Percentiles rank a stretch among this genome's conserved stretches.
These are phyloP conservation scores for Euleptes europaea DNA, from an alignment of 2,113 vertebrate species.

Conservation along the genomic window DNA sequence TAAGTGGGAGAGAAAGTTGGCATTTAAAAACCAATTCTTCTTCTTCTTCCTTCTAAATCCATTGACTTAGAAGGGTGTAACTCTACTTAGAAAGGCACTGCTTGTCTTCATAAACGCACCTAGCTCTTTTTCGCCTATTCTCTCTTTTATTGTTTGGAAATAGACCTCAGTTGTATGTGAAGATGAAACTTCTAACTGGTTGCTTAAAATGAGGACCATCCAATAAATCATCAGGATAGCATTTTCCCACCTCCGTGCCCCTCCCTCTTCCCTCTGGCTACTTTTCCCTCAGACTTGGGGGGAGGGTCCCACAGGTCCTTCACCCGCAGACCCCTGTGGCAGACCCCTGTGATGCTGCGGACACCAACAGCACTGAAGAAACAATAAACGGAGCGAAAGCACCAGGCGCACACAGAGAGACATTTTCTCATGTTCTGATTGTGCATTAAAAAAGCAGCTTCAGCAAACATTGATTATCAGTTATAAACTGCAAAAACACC, in stretches of 20 bases:
- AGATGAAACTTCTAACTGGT: neutral
- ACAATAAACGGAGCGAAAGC: neutral
- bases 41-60: too few relatives aligned
- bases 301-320: too few relatives aligned
- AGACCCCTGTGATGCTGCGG: neutral
- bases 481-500: slow-evolving; percentile 78
- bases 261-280: neutral
- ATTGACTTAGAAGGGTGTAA: too few relatives aligned
- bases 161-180: neutral
- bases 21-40: too few relatives aligned
- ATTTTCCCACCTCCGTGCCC: too few relatives aligned
- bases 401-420: neutral
- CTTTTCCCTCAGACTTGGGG: neutral
- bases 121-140: too few relatives aligned
- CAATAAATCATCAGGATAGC: neutral
- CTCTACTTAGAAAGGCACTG: too few relatives aligned
- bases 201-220: neutral
- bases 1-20: too few relatives aligned
- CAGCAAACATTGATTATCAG: slow-evolving; percentile 77
- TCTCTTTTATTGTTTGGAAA: neutral
- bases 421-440: slow-evolving; percentile 43
- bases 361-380: neutral
- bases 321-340: too few relatives aligned
- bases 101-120: too few relatives aligned
- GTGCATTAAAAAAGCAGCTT: slow-evolving; percentile 70